Percentiles rank a stretch among this genome's conserved stretches.
phyloP scores from a whole-genome alignment of 2,888 invertebrate genomes.

The Apantesis nais region DNA sequence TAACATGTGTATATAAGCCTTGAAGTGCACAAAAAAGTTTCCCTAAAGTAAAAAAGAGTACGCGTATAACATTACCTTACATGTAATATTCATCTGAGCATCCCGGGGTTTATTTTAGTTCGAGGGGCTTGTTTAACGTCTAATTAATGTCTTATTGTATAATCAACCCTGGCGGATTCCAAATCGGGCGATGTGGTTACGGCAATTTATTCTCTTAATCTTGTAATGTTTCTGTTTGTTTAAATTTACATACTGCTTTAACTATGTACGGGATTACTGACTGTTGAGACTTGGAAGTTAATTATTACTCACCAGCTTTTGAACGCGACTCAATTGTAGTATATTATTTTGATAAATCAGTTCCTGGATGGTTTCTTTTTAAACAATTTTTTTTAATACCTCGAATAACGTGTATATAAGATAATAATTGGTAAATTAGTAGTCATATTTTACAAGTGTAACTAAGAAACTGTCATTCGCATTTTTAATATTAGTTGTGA shows the following conservation, averaged over 20 bases:
- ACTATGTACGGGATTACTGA: not conserved
- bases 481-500: not conserved
- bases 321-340: no score
- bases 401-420: not conserved
- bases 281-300: not conserved
- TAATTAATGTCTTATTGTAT: constrained; percentile 22
- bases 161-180: constrained; percentile 19
- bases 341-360: no score
- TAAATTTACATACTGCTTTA: not conserved
- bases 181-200: constrained; percentile 19
- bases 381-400: not conserved
- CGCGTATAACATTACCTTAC: not conserved
- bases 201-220: constrained; percentile 17
- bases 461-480: not conserved
- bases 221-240: constrained; percentile 6
- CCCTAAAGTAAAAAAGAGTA: not conserved
- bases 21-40: not conserved
- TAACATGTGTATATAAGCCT: no score
- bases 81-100: not conserved
- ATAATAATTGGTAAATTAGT: not conserved
- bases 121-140: constrained; percentile 12
- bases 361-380: no score
- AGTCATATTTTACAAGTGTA: not conserved
- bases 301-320: not conserved
- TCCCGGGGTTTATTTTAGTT: constrained; percentile 2